These are phyloP conservation scores for Lasius fuliginosus DNA, from an alignment of 2,888 invertebrate species.

Conservation along the genomic window DNA sequence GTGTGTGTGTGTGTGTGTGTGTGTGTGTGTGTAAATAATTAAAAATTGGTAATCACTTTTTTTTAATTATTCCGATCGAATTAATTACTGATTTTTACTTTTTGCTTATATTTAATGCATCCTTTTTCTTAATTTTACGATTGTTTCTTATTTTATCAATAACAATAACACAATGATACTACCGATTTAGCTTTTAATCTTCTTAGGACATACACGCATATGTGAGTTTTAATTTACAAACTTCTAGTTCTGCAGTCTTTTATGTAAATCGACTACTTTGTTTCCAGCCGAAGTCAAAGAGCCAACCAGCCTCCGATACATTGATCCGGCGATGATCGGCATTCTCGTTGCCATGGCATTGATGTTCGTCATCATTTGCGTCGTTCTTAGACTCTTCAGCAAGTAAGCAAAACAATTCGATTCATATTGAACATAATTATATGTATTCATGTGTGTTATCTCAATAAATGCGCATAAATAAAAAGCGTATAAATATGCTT, in stretches of 20 bases:
- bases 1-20: too few relatives aligned
- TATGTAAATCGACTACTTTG: slow-evolving; percentile 47
- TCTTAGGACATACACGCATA: background rate
- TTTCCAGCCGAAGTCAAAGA: slow-evolving; percentile 88
- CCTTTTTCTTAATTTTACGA: background rate
- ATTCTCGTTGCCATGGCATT: slow-evolving; percentile 96
- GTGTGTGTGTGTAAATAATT: too few relatives aligned
- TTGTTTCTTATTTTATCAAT: background rate
- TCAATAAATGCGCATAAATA: background rate
- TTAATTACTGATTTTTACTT: background rate
- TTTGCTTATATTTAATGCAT: background rate
- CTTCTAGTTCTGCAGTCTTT: slow-evolving; percentile 46
- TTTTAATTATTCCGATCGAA: background rate
- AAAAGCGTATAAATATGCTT: background rate
- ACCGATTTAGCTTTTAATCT: slow-evolving; percentile 7
- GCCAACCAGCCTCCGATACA: slow-evolving; percentile 89
- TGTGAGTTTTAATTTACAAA: slow-evolving; percentile 46
- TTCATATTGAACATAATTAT: background rate
- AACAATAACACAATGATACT: background rate
- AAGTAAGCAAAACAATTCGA: slow-evolving; percentile 89
- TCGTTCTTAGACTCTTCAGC: slow-evolving; percentile 96
- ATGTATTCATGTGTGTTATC: background rate
- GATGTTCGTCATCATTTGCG: slow-evolving; percentile 97
- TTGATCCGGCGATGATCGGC: slow-evolving; percentile 97
- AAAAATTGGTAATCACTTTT: background rate